These are phyloP conservation scores for Pandemis heparana DNA, from an alignment of 2,888 invertebrate genomes.

Conservation along the genomic window DNA sequence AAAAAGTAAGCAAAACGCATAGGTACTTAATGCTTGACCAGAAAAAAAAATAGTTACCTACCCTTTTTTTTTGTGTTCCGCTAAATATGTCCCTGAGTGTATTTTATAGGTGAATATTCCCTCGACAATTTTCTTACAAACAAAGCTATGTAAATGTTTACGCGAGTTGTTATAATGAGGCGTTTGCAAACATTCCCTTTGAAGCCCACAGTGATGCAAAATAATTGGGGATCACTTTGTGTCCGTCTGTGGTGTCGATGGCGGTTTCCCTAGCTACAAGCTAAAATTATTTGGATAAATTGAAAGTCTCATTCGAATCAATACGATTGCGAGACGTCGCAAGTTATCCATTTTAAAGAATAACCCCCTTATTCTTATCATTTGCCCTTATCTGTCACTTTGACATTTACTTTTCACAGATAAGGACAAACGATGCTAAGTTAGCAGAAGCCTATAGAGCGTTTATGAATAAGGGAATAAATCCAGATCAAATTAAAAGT, in stretches of 20 bases:
- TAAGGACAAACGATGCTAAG: too few species aligned
- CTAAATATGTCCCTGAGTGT: too few species aligned
- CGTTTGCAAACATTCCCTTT: slow-evolving; percentile 37
- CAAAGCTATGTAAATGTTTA: slow-evolving; percentile 32
- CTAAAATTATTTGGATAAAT: slow-evolving; percentile 7
- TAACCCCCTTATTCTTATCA: too few species aligned
- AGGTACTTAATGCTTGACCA: too few species aligned
- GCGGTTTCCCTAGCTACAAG: slow-evolving; percentile 4
- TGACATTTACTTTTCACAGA: too few species aligned
- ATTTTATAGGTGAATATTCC: not conserved
- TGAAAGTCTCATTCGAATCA: not conserved
- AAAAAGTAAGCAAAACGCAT: not conserved
- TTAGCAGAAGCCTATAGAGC: too few species aligned
- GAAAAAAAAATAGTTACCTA: too few species aligned
- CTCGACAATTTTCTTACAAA: slow-evolving; percentile 17
- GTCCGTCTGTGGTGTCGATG: slow-evolving; percentile 12
- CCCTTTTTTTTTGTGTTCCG: too few species aligned
- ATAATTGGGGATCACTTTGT: slow-evolving; percentile 36
- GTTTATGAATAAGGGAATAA: too few species aligned
- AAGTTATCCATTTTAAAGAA: too few species aligned
- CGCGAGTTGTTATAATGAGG: slow-evolving; percentile 37
- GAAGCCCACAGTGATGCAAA: slow-evolving; percentile 32
- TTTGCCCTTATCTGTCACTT: too few species aligned
- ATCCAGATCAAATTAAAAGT: too few species aligned
- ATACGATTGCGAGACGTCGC: not conserved